Base-by-base conservation (phyloP, 2,113 vertebrate genomes). In the Gadus chalcogrammus region DNA sequence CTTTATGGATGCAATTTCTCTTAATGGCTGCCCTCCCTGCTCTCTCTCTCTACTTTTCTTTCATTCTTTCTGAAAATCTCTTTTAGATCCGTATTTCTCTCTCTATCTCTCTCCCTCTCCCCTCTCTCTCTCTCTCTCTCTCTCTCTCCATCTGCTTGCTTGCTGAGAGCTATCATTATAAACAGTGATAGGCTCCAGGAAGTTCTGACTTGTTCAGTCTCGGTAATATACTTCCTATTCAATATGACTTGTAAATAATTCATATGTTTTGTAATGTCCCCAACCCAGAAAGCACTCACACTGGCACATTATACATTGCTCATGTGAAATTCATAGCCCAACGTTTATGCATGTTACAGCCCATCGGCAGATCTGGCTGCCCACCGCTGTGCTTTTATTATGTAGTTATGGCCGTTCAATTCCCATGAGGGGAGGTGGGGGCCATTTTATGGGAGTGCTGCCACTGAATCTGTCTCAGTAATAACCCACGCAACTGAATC, bases 211-310 rank as follows among this genome's bases (percentile, higher is more conserved):
- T 74, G 64, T 82, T 72, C 66, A 59, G 73, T 84, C 81, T 80
- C 72, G 77, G 74, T 85, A 82, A 84, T 87, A 72, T 70, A 67
- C 70, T 78, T 77, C 78, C 82, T 78, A 82, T 81, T 78, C 83
- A 76, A 79, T 87, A 85, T 84, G 82, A 81, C 82, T 75, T 3
- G 74, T 89, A 81, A 86, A 87, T 89, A 84, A 87, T 89, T 84
- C 85, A 89, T 82, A 60, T 69, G 55, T 59, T 69, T 55, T 55
- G 42, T 17, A 13, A 15, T 15, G 24, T 68, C 58, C 72, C 61
- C 71, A 63, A 24, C 61, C 2, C 61, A 13, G 11, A 7, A 48
- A 7, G 11, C 42, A 48, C 61, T 0, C 61, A 63, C 61, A 17
- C 22, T 27, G 20, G 5, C 61, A 28, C 61, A 16, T 27, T 22